phyloP scores from a whole-genome alignment of 2,888 invertebrate species.

The Ochropleura plecta region DNA sequence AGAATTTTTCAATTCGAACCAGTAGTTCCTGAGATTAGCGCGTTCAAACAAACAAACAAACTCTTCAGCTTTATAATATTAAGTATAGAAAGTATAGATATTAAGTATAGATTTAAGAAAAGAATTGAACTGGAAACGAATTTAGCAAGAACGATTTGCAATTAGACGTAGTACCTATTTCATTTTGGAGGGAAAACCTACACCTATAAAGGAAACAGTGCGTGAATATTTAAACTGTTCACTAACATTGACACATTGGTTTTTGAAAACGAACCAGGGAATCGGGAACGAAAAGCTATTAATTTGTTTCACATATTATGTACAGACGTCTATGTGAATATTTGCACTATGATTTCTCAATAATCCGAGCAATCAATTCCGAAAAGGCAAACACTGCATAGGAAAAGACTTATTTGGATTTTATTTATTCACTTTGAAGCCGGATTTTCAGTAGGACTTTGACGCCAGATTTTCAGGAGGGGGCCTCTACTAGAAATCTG shows the following conservation, averaged over 20 bases:
- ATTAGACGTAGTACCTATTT: neutral
- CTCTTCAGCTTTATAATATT: no score
- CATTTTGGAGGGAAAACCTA: no score
- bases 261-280: neutral
- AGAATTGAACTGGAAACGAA: neutral
- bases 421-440: slow-evolving; percentile 33
- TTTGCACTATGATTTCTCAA: neutral
- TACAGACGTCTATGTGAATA: no score
- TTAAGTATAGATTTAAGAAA: no score
- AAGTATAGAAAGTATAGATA: no score
- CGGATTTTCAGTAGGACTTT: slow-evolving; percentile 6
- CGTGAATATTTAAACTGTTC: neutral
- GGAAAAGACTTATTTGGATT: neutral
- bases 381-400: neutral
- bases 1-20: no score
- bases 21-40: no score
- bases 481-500: no score
- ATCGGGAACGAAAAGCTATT: neutral
- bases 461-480: no score
- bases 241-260: neutral
- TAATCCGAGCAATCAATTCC: no score
- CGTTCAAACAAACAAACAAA: no score
- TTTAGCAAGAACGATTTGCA: neutral
- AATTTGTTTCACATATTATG: neutral
- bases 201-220: neutral